Percentiles rank a stretch among this genome's conserved stretches.
These are phyloP conservation scores for Candoia aspera DNA, from an alignment of 2,113 vertebrate species.

Conservation along the genomic window DNA sequence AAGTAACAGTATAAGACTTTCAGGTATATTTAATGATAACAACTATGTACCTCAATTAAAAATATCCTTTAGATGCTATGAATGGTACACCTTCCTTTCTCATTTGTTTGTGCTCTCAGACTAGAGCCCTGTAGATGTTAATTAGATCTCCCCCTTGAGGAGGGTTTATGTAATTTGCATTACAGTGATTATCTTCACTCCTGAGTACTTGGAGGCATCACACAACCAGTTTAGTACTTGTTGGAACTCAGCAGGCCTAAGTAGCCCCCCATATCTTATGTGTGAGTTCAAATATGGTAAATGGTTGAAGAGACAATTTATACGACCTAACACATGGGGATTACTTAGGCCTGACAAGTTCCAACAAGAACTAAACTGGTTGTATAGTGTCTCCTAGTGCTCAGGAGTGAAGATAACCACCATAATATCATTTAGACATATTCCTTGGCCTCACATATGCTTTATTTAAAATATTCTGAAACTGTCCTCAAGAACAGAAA, in stretches of 20 bases:
- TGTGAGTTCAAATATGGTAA: background rate
- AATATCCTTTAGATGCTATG: background rate
- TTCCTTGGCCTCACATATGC: too few relatives aligned
- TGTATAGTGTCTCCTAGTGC: background rate
- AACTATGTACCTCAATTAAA: background rate
- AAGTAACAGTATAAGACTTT: background rate
- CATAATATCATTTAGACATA: background rate
- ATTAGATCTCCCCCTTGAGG: background rate
- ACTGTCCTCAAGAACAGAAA: background rate
- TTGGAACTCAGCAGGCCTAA: background rate
- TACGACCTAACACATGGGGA: background rate
- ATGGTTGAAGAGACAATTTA: background rate
- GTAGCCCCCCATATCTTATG: background rate
- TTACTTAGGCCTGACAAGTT: too few relatives aligned
- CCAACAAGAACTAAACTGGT: background rate
- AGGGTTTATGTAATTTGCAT: background rate
- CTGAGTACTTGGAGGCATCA: background rate
- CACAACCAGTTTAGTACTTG: background rate
- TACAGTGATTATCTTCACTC: background rate
- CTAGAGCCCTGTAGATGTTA: background rate
- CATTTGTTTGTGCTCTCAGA: background rate
- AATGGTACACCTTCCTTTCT: background rate
- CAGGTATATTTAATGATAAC: background rate
- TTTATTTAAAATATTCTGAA: background rate
- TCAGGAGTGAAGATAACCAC: background rate